Evolutionary conservation across 2,888 invertebrate genomes (phyloP).

Genomic region (Aporophyla nigra): DNA sequence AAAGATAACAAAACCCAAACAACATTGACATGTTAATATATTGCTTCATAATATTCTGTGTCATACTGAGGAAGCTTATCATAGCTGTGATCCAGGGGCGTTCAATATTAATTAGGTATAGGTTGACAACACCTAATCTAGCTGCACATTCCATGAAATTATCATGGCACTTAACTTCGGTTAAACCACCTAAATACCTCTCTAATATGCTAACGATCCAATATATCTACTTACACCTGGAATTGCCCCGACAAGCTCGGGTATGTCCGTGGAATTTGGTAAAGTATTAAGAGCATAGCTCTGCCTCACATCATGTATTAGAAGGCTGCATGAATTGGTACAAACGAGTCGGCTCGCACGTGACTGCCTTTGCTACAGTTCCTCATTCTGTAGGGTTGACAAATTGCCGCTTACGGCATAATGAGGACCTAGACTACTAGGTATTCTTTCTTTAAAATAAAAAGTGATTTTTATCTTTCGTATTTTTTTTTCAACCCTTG

Average conservation of each 20-base stretch:
- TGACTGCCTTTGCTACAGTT: slow-evolving; percentile 73
- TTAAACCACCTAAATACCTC: slow-evolving; percentile 41
- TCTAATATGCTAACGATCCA: slow-evolving; percentile 34
- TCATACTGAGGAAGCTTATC: not conserved
- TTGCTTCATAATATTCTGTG: not conserved
- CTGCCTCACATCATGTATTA: slow-evolving; percentile 52
- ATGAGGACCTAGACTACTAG: slow-evolving; percentile 4
- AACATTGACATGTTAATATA: not conserved
- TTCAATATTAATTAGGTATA: not conserved
- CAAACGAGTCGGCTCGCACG: slow-evolving; percentile 75
- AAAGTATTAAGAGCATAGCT: slow-evolving; percentile 46
- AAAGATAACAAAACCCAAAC: not conserved
- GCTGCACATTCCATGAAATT: slow-evolving; percentile 44
- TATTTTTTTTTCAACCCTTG: not conserved
- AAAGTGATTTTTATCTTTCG: not conserved
- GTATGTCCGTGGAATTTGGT: slow-evolving; percentile 56
- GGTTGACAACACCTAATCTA: slow-evolving; percentile 23
- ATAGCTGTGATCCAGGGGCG: not conserved
- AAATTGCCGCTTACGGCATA: slow-evolving; percentile 32
- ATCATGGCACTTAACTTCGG: slow-evolving; percentile 39
- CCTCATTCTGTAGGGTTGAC: slow-evolving; percentile 69
- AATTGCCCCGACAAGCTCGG: slow-evolving; percentile 37
- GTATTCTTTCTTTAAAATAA: slow-evolving; percentile 6
- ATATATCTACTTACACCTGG: slow-evolving; percentile 25
- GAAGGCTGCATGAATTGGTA: slow-evolving; percentile 73